These are phyloP conservation scores for rabbit (Oryctolagus cuniculus) DNA, from an alignment of 2,113 vertebrate genomes.

Conservation along the genomic window mOryCun1.1 NC_091442.1:8271501-8272000, in stretches of 20 bases:
- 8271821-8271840: too few species aligned
- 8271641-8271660: not conserved
- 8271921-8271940: not conserved
- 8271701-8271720: not conserved
- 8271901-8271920: not conserved
- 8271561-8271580: not conserved
- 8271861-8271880: not conserved
- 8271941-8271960: conserved; percentile 54
- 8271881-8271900: not conserved
- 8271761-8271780: not conserved
- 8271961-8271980: conserved; percentile 59
- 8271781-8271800: not conserved
- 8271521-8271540: not conserved
- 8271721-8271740: not conserved
- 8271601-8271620: not conserved
- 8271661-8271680: not conserved
- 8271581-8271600: too few species aligned
- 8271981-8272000: conserved; percentile 65
- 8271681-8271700: too few species aligned
- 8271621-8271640: not conserved
- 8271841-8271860: too few species aligned
- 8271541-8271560: not conserved
- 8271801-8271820: not conserved
- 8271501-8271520: not conserved
- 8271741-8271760: not conserved